phyloP scores from a whole-genome alignment of 2,888 invertebrate species.

The Yponomeuta plumbellus region DNA sequence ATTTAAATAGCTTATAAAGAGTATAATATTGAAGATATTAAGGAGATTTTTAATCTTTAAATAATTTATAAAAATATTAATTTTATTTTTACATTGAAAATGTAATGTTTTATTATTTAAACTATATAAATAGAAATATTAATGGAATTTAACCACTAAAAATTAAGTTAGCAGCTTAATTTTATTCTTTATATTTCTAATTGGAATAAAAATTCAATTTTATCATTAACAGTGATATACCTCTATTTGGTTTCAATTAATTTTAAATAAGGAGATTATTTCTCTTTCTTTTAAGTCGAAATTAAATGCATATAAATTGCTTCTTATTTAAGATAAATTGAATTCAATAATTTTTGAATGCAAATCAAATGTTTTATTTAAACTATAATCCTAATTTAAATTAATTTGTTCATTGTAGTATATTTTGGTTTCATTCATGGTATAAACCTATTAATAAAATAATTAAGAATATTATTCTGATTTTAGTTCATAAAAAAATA shows the following conservation, averaged over 20 bases:
- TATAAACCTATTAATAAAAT: constrained; percentile 69
- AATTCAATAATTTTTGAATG: constrained; percentile 54
- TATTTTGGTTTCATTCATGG: constrained; percentile 63
- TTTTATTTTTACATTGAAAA: constrained; percentile 80
- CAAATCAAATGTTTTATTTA: constrained; percentile 59
- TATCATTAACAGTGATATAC: constrained; percentile 82
- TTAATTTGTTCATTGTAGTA: constrained; percentile 57
- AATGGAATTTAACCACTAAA: constrained; percentile 68
- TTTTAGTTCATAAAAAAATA: constrained; percentile 43
- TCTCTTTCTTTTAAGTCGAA: constrained; percentile 64
- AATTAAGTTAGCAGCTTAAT: constrained; percentile 81
- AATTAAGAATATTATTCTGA: constrained; percentile 61
- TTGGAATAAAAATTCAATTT: constrained; percentile 72
- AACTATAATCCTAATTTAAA: constrained; percentile 57
- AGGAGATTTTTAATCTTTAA: constrained; percentile 45
- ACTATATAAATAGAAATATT: constrained; percentile 79
- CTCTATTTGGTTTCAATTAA: constrained; percentile 78
- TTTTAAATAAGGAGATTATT: constrained; percentile 67
- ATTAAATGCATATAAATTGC: constrained; percentile 72
- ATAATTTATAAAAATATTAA: constrained; percentile 45
- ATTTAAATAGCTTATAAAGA: constrained; percentile 60
- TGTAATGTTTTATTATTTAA: constrained; percentile 79
- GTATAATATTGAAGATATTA: constrained; percentile 61
- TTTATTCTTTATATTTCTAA: constrained; percentile 73
- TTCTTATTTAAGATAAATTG: constrained; percentile 74